phyloP scores from a whole-genome alignment of 23 tunicate genomes.

The Halocynthia roretzi region DNA sequence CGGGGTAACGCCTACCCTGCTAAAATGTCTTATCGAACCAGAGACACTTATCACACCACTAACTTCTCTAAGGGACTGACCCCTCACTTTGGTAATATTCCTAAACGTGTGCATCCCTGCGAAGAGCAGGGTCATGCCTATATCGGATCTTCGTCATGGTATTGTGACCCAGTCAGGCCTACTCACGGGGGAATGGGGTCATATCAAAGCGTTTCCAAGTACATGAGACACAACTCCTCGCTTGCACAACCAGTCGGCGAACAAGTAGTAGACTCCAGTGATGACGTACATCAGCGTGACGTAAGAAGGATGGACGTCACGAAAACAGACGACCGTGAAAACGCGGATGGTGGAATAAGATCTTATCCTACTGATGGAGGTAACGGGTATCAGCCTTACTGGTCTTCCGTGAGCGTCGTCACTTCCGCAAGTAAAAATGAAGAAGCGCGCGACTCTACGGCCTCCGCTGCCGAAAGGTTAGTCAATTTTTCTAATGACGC shows the following conservation, averaged over 20 bases:
- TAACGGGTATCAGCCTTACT: neutral
- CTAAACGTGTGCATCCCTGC: too few relatives aligned
- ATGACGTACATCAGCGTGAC: slow-evolving; percentile 1
- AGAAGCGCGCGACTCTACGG: neutral
- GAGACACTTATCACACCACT: too few relatives aligned
- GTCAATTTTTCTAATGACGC: neutral
- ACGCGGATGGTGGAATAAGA: neutral
- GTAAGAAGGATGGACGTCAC: slow-evolving; percentile 5
- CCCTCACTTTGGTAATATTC: too few relatives aligned
- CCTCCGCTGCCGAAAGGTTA: neutral
- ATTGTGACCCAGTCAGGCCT: too few relatives aligned
- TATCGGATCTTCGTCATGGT: too few relatives aligned
- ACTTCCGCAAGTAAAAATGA: neutral
- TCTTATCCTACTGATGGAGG: neutral
- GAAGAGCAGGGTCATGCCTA: too few relatives aligned
- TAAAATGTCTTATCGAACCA: too few relatives aligned
- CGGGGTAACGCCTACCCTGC: too few relatives aligned
- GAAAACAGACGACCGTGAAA: neutral
- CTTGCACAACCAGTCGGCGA: neutral
- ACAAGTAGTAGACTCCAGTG: neutral
- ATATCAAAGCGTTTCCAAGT: too few relatives aligned
- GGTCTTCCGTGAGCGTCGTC: neutral
- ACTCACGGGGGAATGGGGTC: too few relatives aligned
- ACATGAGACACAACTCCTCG: neutral
- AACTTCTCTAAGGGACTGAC: too few relatives aligned